phyloP scores from a whole-genome alignment of 2,888 invertebrate species.

The Andrena chrysosceles region DNA sequence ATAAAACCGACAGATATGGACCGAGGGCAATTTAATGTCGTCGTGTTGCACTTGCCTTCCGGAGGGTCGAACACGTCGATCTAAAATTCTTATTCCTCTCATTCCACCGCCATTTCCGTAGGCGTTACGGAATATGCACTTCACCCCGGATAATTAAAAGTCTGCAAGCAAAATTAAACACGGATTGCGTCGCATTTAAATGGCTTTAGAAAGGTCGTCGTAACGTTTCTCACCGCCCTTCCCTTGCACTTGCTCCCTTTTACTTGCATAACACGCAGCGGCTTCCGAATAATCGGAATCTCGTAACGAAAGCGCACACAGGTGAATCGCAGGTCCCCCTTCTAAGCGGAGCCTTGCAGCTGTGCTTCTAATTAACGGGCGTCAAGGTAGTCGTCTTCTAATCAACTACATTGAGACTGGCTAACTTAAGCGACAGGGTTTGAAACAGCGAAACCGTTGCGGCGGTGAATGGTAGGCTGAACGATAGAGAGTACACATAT shows the following conservation, averaged over 20 bases:
- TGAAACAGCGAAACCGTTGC: background rate
- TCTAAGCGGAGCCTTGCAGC: conserved; percentile 30
- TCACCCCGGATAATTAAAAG: conserved; percentile 8
- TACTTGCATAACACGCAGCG: background rate
- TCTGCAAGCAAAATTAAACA: background rate
- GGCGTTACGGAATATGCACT: conserved; percentile 13
- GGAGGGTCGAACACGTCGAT: background rate
- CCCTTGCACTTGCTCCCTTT: conserved; percentile 42
- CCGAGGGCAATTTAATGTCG: conserved; percentile 46
- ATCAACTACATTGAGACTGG: conserved; percentile 8
- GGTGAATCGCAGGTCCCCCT: conserved; percentile 58
- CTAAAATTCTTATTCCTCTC: background rate
- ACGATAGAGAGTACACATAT: background rate
- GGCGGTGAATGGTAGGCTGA: too few relatives aligned
- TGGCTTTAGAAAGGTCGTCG: conserved; percentile 5
- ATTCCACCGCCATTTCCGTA: background rate
- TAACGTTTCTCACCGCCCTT: conserved; percentile 13
- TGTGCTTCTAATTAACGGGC: conserved; percentile 32
- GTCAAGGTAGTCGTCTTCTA: background rate
- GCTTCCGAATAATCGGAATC: conserved; percentile 6
- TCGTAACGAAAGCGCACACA: conserved; percentile 57
- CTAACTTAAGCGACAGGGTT: background rate
- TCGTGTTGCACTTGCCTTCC: conserved; percentile 56
- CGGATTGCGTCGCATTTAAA: conserved; percentile 18
- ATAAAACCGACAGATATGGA: conserved; percentile 66